A percentile compares a stretch with the other conserved stretches of the same genome.
Conservation (phyloP, 1,140 invertebrate genomes). For the Tachypleus tridentatus region DNA sequence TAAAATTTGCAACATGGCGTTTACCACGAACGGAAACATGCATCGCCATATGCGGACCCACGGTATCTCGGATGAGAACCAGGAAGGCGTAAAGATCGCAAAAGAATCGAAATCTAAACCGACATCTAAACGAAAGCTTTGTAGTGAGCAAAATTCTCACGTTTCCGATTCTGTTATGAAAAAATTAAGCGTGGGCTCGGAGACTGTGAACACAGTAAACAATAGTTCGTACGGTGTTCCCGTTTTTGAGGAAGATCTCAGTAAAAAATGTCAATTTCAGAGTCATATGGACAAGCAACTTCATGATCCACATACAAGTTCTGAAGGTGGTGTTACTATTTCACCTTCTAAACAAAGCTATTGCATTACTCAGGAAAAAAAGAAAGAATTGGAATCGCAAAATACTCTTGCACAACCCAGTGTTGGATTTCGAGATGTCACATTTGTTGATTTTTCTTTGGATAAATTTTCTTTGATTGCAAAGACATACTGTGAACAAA, state of each 20-base stretch:
- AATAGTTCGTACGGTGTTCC: not conserved
- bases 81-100: not conserved
- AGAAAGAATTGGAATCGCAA: not conserved
- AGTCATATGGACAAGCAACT: not conserved
- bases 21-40: conserved; percentile 82
- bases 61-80: conserved; percentile 22
- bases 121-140: not conserved
- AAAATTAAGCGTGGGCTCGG: not conserved
- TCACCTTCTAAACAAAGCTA: not conserved
- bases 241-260: not conserved
- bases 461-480: conserved; percentile 64
- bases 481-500: conserved; percentile 54
- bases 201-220: not conserved
- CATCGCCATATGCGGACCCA: conserved; percentile 67
- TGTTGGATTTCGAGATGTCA: conserved; percentile 57
- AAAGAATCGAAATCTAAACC: conserved; percentile 2
- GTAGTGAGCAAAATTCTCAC: not conserved
- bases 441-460: conserved; percentile 61
- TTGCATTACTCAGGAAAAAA: not conserved
- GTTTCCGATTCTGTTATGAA: conserved; percentile 2
- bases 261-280: not conserved
- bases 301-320: not conserved
- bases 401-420: not conserved
- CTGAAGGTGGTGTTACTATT: too few relatives aligned
- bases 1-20: conserved; percentile 60